These are phyloP conservation scores for Lepilemur ruficaudatus DNA, from an alignment of 2,797 vertebrate genomes.

Conservation along the genomic window DNA sequence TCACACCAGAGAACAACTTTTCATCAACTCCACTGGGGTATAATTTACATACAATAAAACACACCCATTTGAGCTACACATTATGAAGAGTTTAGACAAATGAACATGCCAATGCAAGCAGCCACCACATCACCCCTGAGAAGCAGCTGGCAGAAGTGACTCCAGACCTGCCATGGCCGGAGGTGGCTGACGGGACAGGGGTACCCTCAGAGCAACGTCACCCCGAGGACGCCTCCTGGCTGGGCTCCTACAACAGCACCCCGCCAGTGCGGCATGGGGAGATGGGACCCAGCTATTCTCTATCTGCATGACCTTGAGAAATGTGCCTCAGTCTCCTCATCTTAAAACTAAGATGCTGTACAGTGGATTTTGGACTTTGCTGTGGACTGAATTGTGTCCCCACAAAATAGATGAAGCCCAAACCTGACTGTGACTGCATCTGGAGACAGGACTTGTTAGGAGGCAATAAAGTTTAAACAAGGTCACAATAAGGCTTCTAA, in stretches of 20 bases:
- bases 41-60: background rate
- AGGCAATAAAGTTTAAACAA: background rate
- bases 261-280: fast-evolving
- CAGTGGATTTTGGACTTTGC: background rate
- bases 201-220: background rate
- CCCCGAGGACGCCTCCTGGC: background rate
- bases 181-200: background rate
- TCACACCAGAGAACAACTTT: background rate
- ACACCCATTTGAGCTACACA: background rate
- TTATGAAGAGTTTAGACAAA: background rate
- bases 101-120: no score
- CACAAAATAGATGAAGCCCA: background rate
- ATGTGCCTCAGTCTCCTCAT: background rate
- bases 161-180: no score
- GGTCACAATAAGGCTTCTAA: background rate
- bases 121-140: background rate
- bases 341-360: background rate
- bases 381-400: background rate
- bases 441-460: background rate
- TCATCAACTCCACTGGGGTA: background rate
- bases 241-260: background rate
- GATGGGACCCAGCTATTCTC: background rate
- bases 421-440: background rate
- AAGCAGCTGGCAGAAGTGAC: background rate
- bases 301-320: background rate